These are phyloP conservation scores for Macaria liturata DNA, from an alignment of 2,888 invertebrate species.

Conservation along the genomic window DNA sequence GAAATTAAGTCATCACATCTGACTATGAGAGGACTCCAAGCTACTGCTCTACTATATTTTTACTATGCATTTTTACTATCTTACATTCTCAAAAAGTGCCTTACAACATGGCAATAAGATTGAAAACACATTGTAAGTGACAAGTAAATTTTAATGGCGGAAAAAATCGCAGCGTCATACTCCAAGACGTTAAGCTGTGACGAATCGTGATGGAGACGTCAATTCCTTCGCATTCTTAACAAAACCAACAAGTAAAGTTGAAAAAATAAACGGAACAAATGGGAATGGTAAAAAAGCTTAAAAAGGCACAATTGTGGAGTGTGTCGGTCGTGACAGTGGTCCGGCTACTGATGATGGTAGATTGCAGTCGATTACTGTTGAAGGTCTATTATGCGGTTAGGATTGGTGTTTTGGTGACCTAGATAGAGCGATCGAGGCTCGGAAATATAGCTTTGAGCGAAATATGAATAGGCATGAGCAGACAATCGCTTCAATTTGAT, in stretches of 20 bases:
- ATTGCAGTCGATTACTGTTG: slow-evolving; percentile 20
- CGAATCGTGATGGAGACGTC: slow-evolving; percentile 76
- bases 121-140: slow-evolving; percentile 4
- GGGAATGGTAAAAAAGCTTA: slow-evolving; percentile 32
- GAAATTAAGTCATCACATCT: slow-evolving; percentile 74
- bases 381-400: slow-evolving; percentile 20
- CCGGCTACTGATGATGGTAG: slow-evolving; percentile 27
- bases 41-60: slow-evolving; percentile 57
- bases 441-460: slow-evolving; percentile 5
- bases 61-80: slow-evolving; percentile 14
- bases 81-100: slow-evolving; percentile 2
- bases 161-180: slow-evolving; percentile 76
- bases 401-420: slow-evolving; percentile 22
- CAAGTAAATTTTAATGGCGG: slow-evolving; percentile 51
- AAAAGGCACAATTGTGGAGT: slow-evolving; percentile 38
- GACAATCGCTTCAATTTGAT: slow-evolving; percentile 1
- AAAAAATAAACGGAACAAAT: slow-evolving; percentile 44
- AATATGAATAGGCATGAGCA: not conserved
- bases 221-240: slow-evolving; percentile 71
- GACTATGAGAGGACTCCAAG: slow-evolving; percentile 63
- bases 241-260: slow-evolving; percentile 75
- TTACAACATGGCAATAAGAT: slow-evolving; percentile 8
- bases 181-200: slow-evolving; percentile 65
- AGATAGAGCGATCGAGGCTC: slow-evolving; percentile 4
- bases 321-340: slow-evolving; percentile 39